Evolutionary conservation across 1,140 invertebrate genomes (phyloP), one percentile per base, ranked within the genome.

Genomic region (Araneus ventricosus): DNA sequence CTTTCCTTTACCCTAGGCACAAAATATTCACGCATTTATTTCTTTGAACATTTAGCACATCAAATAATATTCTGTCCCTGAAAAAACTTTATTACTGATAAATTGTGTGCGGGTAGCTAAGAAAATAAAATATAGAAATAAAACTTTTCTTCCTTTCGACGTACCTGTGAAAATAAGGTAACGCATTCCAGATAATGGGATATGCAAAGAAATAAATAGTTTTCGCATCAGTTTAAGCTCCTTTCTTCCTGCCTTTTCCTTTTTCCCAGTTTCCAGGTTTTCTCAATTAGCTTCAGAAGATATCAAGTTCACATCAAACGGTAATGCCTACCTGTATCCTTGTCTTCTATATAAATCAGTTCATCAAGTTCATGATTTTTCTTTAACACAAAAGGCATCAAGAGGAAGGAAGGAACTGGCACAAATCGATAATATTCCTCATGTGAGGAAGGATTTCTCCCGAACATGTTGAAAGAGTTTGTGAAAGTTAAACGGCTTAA

Each of bases 131-230:
- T 86, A 61, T 37, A 86, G 61, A 86, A 86, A 86, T 86, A 86
- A 61, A 86, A 86, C 84, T 86, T 86, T 86, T 57, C 27, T 37
- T n/a, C 57, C 17, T 41, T 34, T 37, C 30, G 41, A 37, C 82
- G 52, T 87, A 87, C 85, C 85, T 87, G 85, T 87, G 57, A 67
- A 91, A 91, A 91, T 82, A 39, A 37, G 57, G 57, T 52, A 67
- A 88, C 61, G 87, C 63, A 70, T 75, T 75, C 39, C 52, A 41
- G 84, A 91, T 91, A 91, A 91, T 91, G 89, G 89, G 89, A 61
- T 84, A 91, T 91, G 89, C 89, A 91, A 91, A 84, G 89, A 91
- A 91, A 91, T 91, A 84, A 91, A 91, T 91, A 84, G 89, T 84
- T 91, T 91, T 63, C 79, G 70, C 89, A 82, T 91, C 80, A 91